Evolutionary conservation across 2,797 vertebrate genomes (phyloP), one percentile per base, ranked within the genome.

Genomic region (Esox lucius): DNA sequence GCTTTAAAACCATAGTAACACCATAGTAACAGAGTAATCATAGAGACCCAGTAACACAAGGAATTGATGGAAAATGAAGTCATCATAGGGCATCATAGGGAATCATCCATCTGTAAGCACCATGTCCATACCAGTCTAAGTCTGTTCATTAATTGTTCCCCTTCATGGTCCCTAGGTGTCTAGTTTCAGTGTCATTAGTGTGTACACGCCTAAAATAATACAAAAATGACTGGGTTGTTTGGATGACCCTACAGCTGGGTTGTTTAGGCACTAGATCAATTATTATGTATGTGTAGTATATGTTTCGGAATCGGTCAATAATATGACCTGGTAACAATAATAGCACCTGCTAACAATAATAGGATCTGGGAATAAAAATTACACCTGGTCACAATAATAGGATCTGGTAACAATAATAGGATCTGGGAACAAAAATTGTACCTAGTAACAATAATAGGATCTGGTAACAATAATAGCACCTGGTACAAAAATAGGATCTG

Each of bases 1-100:
- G 86, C 79, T 85, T 72, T 53, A 71, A 82, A 87, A 78, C 86
- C 87, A 89, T 88, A 86, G 88, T 80, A 90, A 91, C 88, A 39
- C 42, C 26, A 74, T 28, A 48, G 64, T 33, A 53, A 56, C 64
- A 76, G 62, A 42, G 75, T 77, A 70, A 71, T 83, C 78, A 86
- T 80, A 64, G 74, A 65, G 64, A 70, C 64, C 48, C 19, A 22
- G 67, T 48, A 67, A 80, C 65, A 39, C 65, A 67, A 16, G 26
- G 26, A 16, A 65, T 15, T 26, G 62, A 65, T 7, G 64, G 8
- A 28, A 15, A 5, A 66, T 33, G 64, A 31, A 6, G 28, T 16
- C 26, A 4, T 66, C 15, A 66, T 31, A 16, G 24, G 15, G n/a
- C n/a, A n/a, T n/a, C n/a, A n/a, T n/a, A 16, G 11, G 28, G 28